phyloP scores from a whole-genome alignment of 2,888 invertebrate species.

The Cantharis rufa region DNA sequence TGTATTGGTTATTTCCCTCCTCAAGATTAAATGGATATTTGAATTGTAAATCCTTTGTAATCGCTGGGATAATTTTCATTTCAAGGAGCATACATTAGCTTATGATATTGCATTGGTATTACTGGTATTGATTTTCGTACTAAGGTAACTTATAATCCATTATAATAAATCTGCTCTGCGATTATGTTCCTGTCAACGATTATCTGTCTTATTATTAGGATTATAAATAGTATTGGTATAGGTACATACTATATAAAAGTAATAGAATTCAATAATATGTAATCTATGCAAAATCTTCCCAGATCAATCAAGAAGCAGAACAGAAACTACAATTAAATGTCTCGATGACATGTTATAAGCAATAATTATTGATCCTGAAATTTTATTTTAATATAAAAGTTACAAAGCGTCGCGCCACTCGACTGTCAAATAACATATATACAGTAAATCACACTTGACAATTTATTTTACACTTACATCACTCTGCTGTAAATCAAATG shows the following conservation, averaged over 20 bases:
- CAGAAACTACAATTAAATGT: too few species aligned
- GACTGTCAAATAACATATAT: too few species aligned
- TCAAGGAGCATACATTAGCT: background rate
- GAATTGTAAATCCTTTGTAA: background rate
- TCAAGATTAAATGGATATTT: background rate
- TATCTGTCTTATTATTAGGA: background rate
- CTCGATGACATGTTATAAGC: too few species aligned
- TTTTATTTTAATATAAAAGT: too few species aligned
- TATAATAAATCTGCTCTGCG: background rate
- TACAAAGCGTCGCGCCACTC: too few species aligned
- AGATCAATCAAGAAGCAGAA: too few species aligned
- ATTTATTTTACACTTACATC: too few species aligned
- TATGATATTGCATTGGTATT: background rate
- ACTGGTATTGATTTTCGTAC: background rate
- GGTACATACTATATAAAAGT: too few species aligned
- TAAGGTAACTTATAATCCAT: background rate
- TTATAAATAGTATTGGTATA: background rate
- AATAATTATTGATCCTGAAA: too few species aligned
- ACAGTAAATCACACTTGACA: too few species aligned
- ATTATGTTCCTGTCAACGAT: background rate
- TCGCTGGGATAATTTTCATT: background rate
- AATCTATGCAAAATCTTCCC: too few species aligned
- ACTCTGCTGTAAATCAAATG: constrained; percentile 1
- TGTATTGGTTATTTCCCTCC: background rate
- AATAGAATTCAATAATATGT: too few species aligned